Conservation (phyloP, 2,888 invertebrate species). For the Latheticus oryzae region DNA sequence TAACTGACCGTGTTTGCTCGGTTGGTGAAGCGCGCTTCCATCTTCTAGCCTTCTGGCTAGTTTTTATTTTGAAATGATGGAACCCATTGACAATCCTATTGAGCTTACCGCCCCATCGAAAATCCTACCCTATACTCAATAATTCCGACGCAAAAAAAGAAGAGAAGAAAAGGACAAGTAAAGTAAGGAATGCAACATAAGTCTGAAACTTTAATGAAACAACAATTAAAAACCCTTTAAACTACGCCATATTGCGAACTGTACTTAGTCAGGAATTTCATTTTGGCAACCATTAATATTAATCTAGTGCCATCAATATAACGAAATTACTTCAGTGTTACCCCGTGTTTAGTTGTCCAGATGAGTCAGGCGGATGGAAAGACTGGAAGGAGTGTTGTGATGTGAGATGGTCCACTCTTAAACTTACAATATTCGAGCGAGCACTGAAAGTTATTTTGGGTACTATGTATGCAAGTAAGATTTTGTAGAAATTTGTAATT, state of each 20-base stretch:
- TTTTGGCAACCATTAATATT: slow-evolving; percentile 64
- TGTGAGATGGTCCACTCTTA: slow-evolving; percentile 20
- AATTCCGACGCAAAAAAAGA: slow-evolving; percentile 8
- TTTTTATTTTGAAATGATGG: slow-evolving; percentile 41
- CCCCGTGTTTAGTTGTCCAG: slow-evolving; percentile 42
- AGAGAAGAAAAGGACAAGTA: slow-evolving; percentile 24
- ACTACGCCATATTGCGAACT: slow-evolving; percentile 58
- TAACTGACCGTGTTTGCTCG: slow-evolving; percentile 39
- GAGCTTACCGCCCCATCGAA: too few species aligned
- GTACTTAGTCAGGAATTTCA: slow-evolving; percentile 63
- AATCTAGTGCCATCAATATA: slow-evolving; percentile 65
- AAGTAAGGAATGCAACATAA: slow-evolving; percentile 31
- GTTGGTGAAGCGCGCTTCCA: slow-evolving; percentile 32
- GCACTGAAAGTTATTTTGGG: slow-evolving; percentile 54
- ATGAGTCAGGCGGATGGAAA: slow-evolving; percentile 12
- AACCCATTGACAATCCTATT: too few species aligned
- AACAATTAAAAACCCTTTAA: slow-evolving; percentile 60
- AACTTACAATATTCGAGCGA: slow-evolving; percentile 47
- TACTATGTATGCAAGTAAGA: slow-evolving; percentile 52
- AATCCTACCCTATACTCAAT: too few species aligned
- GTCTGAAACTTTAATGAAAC: slow-evolving; percentile 50
- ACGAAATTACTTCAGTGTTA: slow-evolving; percentile 60
- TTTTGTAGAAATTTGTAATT: slow-evolving; percentile 50
- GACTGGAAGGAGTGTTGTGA: background rate
- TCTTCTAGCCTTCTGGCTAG: slow-evolving; percentile 32